Evolutionary conservation across 1,140 invertebrate genomes (phyloP).

Genomic region (Venustaconcha ellipsiformis): DNA sequence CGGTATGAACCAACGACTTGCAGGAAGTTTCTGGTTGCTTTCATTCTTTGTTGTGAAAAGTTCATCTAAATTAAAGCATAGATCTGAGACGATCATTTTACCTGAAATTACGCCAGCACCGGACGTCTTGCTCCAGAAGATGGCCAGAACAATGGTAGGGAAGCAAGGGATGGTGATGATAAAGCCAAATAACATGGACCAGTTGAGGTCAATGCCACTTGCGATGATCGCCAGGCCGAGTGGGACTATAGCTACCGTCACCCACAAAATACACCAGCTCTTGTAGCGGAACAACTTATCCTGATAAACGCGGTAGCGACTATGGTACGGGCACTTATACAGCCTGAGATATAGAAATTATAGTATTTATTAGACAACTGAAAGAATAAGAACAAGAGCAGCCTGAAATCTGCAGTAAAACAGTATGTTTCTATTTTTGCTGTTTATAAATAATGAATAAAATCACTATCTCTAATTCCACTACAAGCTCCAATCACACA

Average conservation of each 20-base stretch:
- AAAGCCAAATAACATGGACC: slow-evolving; percentile 46
- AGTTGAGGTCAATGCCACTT: slow-evolving; percentile 51
- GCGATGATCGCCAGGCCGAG: slow-evolving; percentile 43
- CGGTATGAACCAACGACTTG: too few species aligned
- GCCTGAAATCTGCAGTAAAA: too few species aligned
- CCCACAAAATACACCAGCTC: slow-evolving; percentile 57
- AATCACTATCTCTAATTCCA: too few species aligned
- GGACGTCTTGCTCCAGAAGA: slow-evolving; percentile 54
- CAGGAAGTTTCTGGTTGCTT: neutral
- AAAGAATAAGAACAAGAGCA: too few species aligned
- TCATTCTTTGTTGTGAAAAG: neutral
- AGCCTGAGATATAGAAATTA: slow-evolving; percentile 8
- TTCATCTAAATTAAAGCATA: neutral
- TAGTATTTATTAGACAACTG: too few species aligned
- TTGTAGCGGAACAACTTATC: slow-evolving; percentile 57
- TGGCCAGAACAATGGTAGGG: slow-evolving; percentile 45
- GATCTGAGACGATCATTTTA: slow-evolving; percentile 11
- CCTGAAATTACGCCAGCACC: slow-evolving; percentile 42
- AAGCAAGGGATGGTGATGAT: slow-evolving; percentile 54
- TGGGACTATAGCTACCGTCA: slow-evolving; percentile 52
- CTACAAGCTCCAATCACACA: too few species aligned
- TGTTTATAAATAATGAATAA: too few species aligned
- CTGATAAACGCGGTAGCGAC: slow-evolving; percentile 46
- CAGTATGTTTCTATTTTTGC: too few species aligned
- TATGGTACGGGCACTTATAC: slow-evolving; percentile 32